Evolutionary conservation across 2,113 vertebrate genomes (phyloP), one percentile per base, ranked within the genome.

Genomic region (Phylloscopus trochilus): DNA sequence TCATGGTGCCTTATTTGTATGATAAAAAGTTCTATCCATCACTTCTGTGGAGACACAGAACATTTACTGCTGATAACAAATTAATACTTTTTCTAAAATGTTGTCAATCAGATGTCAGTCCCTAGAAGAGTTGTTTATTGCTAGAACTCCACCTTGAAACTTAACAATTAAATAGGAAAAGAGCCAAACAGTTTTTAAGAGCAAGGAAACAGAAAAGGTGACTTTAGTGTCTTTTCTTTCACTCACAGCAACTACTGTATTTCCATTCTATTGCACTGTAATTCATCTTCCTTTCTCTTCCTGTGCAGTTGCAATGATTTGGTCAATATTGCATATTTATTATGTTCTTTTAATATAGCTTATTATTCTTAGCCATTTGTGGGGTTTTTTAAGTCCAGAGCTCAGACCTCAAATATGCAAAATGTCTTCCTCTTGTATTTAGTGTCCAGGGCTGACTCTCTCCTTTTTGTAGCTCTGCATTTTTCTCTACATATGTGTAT

Each of bases 91-190:
- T 91, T 91, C 55, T 85, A 83, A 92, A 92, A 80, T 44, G 63
- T 87, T 92, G 89, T 93, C 93, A 88, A 47, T 96, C 89, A 92
- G 59, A 41, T 93, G 82, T 94, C 93, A 94, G 55, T 80, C 23
- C 22, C 55, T 91, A 24, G 51, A 86, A 93, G 39, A 59, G 55
- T 44, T 95, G 58, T 85, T 92, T 93, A 62, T 70, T 88, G 62
- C 67, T 77, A 80, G 39, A 91, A 66, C 39, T 88, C 56, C 68
- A 93, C 72, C 66, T 91, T 85, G 52, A 51, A 90, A 52, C 39
- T 93, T 77, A 77, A 83, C 46, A 92, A 68, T 93, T 95, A 95
- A 82, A 85, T 76, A 76, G 62, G 28, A 74, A 91, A 95, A 55
- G 19, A 92, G 62, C n/a, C 13, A 63, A 83, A 83, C 37, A 63